Base-by-base conservation (phyloP, 2,113 vertebrate species). In the Rhineura floridana region DNA sequence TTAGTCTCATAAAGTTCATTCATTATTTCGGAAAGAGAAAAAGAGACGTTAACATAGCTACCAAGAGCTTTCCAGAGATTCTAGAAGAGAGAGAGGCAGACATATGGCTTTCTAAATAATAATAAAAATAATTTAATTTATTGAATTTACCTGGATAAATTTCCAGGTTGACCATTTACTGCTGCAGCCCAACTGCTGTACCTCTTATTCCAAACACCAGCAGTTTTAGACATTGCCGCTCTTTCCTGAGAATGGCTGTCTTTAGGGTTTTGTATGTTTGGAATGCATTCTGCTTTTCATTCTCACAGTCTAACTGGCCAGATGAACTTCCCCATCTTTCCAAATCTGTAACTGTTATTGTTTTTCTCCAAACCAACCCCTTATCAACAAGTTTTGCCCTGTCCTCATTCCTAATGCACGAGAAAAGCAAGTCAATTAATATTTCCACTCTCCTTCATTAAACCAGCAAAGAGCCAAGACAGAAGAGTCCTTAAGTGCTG, bases 401-500 rank as follows among this genome's bases (percentile, higher is more conserved):
- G 21, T 1, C 28, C 1, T 0, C 0, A 12, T 73, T 13, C 86
- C 63, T 42, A 44, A 75, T 75, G 70, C 72, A 25, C 3, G 3
- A 82, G 30, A 13, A n/a, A n/a, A n/a, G 15, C 9, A 44, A 65
- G 39, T 17, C 59, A 65, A 82, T 82, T 82, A 46, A 33, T 30
- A 42, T 17, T 9, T 28, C 30, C 25, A 28, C 63, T 44, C 55
- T 78, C 6, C 86, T 87, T 93, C 93, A 89, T 95, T 92, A 93
- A 91, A 59, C 80, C 86, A 91, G 89, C 30, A 79, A 90, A 0
- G 0, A 92, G 90, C 30, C 0, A 70, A 91, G 90, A 91, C 92
- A 91, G 69, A 72, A 15, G 89, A 77, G 0, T 1, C 46, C 79
- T 90, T 83, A 76, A 76, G 83, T 93, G 86, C 83, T 65, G 0